Percentiles rank a stretch among this genome's conserved stretches.
These are phyloP conservation scores for Petaurus breviceps DNA, from an alignment of 2,113 vertebrate genomes.

Conservation along the genomic window DNA sequence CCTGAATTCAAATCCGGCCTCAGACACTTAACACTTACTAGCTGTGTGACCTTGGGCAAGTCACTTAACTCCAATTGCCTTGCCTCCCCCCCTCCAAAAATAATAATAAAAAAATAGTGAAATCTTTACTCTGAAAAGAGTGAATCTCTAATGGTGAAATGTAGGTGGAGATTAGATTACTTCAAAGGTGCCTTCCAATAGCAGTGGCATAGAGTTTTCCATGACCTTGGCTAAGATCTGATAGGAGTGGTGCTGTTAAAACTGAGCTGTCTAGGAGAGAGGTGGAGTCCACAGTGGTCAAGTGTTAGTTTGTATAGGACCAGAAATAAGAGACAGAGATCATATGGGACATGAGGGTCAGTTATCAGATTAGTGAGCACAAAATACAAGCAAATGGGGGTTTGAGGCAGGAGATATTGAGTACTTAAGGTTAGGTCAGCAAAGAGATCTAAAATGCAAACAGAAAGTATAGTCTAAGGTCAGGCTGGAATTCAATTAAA, in stretches of 20 bases:
- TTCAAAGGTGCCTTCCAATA: neutral
- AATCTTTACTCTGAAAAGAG: neutral
- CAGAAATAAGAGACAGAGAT: neutral
- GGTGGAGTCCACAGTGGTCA: neutral
- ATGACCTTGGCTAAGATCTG: neutral
- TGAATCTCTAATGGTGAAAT: neutral
- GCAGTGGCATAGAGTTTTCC: neutral
- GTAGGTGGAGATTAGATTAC: neutral
- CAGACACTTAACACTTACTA: too few relatives aligned
- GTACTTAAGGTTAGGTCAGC: neutral
- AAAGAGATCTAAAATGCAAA: neutral
- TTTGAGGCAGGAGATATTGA: neutral
- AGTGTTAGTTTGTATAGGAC: neutral
- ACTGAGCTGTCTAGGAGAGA: neutral
- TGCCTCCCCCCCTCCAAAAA: too few relatives aligned
- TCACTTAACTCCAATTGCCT: too few relatives aligned
- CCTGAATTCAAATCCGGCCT: too few relatives aligned
- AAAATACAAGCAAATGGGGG: neutral
- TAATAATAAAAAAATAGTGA: too few relatives aligned
- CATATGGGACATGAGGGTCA: neutral
- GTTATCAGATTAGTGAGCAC: neutral
- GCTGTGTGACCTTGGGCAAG: too few relatives aligned
- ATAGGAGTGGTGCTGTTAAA: neutral
- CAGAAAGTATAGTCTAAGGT: neutral
- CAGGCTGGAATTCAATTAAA: neutral